Evolutionary conservation across 2,797 vertebrate genomes (phyloP).

Genomic region (Rhadinocentrus ornatus): DNA sequence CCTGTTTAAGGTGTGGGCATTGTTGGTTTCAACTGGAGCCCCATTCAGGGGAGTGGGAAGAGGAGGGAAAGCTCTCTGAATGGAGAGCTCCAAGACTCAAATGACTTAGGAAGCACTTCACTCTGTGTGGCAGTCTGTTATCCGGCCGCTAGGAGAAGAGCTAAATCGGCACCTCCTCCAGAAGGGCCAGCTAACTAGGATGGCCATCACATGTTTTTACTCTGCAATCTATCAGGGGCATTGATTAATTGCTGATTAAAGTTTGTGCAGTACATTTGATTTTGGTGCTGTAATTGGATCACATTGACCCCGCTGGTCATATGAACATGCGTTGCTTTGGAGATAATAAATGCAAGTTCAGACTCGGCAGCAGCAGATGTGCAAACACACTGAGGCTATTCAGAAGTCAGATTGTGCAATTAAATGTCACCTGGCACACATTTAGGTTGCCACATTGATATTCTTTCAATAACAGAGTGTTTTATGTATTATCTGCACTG

Average conservation of each 20-base stretch:
- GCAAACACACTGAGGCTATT: constrained; percentile 71
- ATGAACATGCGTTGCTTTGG: constrained; percentile 56
- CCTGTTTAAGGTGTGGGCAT: constrained; percentile 78
- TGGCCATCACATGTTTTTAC: constrained; percentile 56
- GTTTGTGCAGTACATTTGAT: constrained; percentile 70
- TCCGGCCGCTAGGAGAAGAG: constrained; percentile 57
- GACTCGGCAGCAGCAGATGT: constrained; percentile 60
- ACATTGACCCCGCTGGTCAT: constrained; percentile 63
- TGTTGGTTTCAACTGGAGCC: constrained; percentile 67
- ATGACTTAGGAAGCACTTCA: constrained; percentile 77
- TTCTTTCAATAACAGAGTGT: constrained; percentile 1
- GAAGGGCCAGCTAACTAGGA: constrained; percentile 8
- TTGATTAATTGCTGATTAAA: constrained; percentile 58
- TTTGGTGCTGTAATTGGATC: constrained; percentile 63
- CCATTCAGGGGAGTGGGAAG: constrained; percentile 69
- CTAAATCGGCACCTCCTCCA: neutral
- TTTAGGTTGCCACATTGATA: constrained; percentile 30
- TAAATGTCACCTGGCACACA: constrained; percentile 55
- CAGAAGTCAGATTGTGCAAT: constrained; percentile 44
- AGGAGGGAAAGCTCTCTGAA: constrained; percentile 68
- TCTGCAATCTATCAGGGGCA: constrained; percentile 38
- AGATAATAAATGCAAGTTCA: constrained; percentile 49
- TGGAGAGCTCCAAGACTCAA: constrained; percentile 69
- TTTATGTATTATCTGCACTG: constrained; percentile 22
- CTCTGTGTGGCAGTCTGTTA: constrained; percentile 66